Conservation (phyloP, 2,113 vertebrate species). For the Trogon surrucura region DNA sequence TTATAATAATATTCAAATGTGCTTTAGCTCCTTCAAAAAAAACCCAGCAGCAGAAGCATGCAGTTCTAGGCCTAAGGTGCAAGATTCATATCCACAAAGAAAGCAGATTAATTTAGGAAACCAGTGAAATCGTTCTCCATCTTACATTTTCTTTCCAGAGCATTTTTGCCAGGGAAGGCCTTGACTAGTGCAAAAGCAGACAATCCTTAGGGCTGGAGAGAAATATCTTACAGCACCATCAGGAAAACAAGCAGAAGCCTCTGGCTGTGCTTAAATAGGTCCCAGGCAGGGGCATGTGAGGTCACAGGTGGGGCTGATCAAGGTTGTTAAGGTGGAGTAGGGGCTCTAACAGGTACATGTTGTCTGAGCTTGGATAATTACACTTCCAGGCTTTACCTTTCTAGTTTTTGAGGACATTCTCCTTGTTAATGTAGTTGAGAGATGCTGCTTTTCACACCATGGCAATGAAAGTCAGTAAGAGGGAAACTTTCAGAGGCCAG, state of each 20-base stretch:
- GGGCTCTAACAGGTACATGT: background rate
- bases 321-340: background rate
- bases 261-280: background rate
- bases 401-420: background rate
- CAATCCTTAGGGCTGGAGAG: accelerated
- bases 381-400: background rate
- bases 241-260: accelerated
- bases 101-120: background rate
- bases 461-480: background rate
- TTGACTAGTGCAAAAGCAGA: background rate
- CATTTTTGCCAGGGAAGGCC: background rate
- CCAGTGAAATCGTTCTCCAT: background rate
- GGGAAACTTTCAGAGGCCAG: background rate
- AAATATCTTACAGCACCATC: background rate
- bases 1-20: background rate
- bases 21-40: background rate
- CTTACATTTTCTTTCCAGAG: background rate
- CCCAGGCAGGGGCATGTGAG: accelerated
- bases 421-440: background rate
- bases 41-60: accelerated
- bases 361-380: background rate
- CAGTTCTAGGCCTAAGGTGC: background rate
- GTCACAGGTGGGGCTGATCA: background rate
- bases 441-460: background rate
- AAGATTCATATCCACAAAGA: background rate